Percentiles rank a stretch among this genome's conserved stretches.
Evolutionary conservation across 2,113 vertebrate species (phyloP).

Genomic region (Scomber scombrus): DNA sequence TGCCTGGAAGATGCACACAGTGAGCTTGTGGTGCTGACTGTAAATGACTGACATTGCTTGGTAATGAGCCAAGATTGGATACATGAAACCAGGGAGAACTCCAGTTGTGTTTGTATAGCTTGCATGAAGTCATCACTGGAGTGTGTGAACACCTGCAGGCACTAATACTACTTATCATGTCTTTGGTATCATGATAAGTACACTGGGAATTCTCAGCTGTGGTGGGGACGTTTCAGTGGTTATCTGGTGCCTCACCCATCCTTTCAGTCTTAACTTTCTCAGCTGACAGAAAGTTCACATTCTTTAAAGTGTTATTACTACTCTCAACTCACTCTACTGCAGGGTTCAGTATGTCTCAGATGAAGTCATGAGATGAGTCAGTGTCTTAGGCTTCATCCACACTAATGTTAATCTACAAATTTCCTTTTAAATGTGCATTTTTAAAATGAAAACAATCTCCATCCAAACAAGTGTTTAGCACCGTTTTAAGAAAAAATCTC

Average conservation of each 20-base stretch:
- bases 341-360: background rate
- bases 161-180: conserved; percentile 42
- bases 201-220: conserved; percentile 43
- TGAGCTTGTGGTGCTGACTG: conserved; percentile 56
- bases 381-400: background rate
- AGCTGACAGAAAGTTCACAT: conserved; percentile 22
- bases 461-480: no score
- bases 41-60: conserved; percentile 59
- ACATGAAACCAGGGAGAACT: conserved; percentile 41
- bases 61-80: conserved; percentile 51
- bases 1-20: conserved; percentile 63
- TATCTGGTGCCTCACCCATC: conserved; percentile 44
- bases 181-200: conserved; percentile 42
- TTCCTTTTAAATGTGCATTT: no score
- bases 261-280: conserved; percentile 24
- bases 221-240: conserved; percentile 29
- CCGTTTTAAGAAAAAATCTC: no score
- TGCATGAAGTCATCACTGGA: conserved; percentile 47
- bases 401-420: no score
- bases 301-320: conserved; percentile 35
- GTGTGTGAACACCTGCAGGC: conserved; percentile 49
- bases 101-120: conserved; percentile 33
- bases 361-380: background rate
- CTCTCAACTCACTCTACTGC: conserved; percentile 33
- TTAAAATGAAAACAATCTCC: no score